phyloP scores from a whole-genome alignment of 2,797 vertebrate species.

The Sylvia borin region DNA sequence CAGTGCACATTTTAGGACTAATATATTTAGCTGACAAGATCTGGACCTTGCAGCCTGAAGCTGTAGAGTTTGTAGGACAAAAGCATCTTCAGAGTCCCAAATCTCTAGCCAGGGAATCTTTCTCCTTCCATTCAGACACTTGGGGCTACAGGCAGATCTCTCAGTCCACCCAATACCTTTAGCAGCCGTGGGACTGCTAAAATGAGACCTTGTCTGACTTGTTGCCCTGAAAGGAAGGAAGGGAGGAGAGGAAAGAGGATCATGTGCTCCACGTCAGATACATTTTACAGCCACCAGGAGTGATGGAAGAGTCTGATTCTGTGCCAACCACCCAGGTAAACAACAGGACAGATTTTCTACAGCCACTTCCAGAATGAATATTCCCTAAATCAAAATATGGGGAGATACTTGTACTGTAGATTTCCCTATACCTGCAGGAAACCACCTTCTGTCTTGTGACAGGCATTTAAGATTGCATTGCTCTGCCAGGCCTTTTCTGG shows the following conservation, averaged over 20 bases:
- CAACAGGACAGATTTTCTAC: slow-evolving; percentile 20
- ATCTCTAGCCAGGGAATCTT: neutral
- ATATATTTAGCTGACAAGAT: neutral
- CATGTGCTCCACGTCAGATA: neutral
- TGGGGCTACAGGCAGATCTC: neutral
- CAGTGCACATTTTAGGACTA: neutral
- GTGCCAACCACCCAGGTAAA: neutral
- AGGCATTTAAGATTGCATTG: neutral
- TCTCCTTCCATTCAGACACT: neutral
- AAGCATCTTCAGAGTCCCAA: neutral
- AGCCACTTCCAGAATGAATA: neutral
- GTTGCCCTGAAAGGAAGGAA: slow-evolving; percentile 20
- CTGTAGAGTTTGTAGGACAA: neutral
- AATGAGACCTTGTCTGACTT: neutral
- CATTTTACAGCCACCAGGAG: neutral
- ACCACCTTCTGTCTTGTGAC: neutral
- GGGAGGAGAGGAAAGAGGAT: slow-evolving; percentile 38
- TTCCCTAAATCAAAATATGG: neutral
- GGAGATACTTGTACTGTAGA: neutral
- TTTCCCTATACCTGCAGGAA: neutral
- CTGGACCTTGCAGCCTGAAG: neutral
- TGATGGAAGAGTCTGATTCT: neutral
- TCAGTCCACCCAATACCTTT: neutral
- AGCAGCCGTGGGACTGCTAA: neutral
- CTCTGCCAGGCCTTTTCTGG: neutral